Conservation (phyloP, 2,797 vertebrate species). For the Paedocypris micromegethes region DNA sequence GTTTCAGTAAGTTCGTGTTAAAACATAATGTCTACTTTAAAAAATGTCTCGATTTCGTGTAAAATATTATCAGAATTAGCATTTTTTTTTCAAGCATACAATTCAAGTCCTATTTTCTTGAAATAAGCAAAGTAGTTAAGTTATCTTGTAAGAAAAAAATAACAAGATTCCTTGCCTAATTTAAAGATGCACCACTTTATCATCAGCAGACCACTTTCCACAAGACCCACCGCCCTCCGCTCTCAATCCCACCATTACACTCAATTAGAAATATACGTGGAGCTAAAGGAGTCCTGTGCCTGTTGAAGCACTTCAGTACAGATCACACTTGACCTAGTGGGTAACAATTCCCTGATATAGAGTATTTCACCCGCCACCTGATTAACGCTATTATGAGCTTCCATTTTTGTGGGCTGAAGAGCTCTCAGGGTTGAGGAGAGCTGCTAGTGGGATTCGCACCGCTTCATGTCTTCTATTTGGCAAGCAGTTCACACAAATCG, state of each 20-base stretch:
- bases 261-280: constrained; percentile 20
- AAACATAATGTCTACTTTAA: no score
- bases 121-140: no score
- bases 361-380: constrained; percentile 7
- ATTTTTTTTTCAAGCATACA: no score
- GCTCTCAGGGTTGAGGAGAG: constrained; percentile 16
- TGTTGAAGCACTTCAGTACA: constrained; percentile 10
- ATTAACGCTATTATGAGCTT: constrained; percentile 28
- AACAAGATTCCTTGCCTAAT: no score
- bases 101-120: no score
- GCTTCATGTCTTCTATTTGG: no score
- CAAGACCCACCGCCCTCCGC: background rate
- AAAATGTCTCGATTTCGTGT: no score
- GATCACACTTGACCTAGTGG: constrained; percentile 27
- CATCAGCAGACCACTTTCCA: constrained; percentile 1
- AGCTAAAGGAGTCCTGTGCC: constrained; percentile 17
- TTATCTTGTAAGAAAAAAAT: no score
- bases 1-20: background rate
- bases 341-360: constrained; percentile 7
- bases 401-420: constrained; percentile 28
- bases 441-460: background rate
- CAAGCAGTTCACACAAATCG: no score
- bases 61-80: no score
- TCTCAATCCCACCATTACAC: constrained; percentile 2
- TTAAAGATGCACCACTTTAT: background rate